Base-by-base conservation (phyloP, 2,888 invertebrate species). In the Conus canariensis region DNA sequence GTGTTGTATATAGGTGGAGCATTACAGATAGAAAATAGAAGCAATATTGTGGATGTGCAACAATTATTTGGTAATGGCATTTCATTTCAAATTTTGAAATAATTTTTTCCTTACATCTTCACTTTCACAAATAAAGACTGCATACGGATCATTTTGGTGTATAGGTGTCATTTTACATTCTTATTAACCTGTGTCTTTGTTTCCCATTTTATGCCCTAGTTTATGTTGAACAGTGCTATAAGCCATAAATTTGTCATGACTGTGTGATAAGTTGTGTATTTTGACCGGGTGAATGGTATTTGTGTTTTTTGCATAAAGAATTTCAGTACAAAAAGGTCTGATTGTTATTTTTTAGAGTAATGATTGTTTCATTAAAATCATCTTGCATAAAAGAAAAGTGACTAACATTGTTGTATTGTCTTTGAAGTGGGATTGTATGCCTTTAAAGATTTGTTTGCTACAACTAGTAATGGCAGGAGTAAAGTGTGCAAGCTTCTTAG, bases 181-280 rank as follows among this genome's bases (percentile, higher is more conserved):
- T 74, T 74, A n/a, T n/a, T 74, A n/a, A n/a, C 22, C 25, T n/a
- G 9, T 74, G 74, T n/a, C 22, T n/a, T 45, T n/a, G 9, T 74
- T 74, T 74, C 74, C 60, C 60, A 74, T n/a, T 74, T 25, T 74
- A 7, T 74, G 2, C 9, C 10, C n/a, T n/a, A n/a, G 60, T 74
- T 74, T n/a, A 74, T n/a, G n/a, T 74, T 74, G 74, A 74, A 74
- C 74, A 74, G 74, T 74, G n/a, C 22, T 22, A 74, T n/a, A n/a
- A 22, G 25, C n/a, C n/a, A n/a, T 74, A 74, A n/a, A 4, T 74
- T 74, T n/a, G 22, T 74, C n/a, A 74, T 74, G 74, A 74, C n/a
- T 74, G 74, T 22, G n/a, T 10, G 6, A 74, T 74, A 45, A 45
- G 45, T 22, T 25, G 25, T 74, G 74, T 74, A n/a, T 64, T 64